phyloP scores from a whole-genome alignment of 1,140 invertebrate species.

The Drosophila ficusphila region DNA sequence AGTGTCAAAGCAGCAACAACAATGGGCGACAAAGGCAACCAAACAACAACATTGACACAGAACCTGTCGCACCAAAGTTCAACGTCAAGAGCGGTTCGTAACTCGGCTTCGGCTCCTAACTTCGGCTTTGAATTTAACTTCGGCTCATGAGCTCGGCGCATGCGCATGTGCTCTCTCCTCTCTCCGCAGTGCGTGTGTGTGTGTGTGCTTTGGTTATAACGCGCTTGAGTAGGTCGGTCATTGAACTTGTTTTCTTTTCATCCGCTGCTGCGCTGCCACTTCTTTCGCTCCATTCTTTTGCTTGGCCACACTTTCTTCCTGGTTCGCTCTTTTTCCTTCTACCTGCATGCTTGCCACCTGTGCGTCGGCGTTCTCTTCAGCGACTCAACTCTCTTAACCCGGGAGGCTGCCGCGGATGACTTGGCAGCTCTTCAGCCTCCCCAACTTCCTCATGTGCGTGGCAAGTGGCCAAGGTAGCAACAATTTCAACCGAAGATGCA shows the following conservation, averaged over 20 bases:
- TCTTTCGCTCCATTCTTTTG: constrained; percentile 57
- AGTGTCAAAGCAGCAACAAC: constrained; percentile 52
- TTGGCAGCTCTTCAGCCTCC: constrained; percentile 51
- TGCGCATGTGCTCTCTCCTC: constrained; percentile 63
- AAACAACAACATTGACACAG: constrained; percentile 61
- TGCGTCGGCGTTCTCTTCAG: constrained; percentile 44
- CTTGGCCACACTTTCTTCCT: constrained; percentile 80
- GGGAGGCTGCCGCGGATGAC: constrained; percentile 51
- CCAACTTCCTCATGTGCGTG: constrained; percentile 32
- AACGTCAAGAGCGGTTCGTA: constrained; percentile 51
- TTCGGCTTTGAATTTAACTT: constrained; percentile 19
- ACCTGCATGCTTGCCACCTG: constrained; percentile 48
- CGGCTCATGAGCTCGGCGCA: constrained; percentile 42
- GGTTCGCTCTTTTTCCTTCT: constrained; percentile 45
- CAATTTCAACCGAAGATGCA: constrained; percentile 63
- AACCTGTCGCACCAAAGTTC: constrained; percentile 77
- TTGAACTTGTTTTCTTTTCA: constrained; percentile 84
- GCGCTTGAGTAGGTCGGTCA: constrained; percentile 85
- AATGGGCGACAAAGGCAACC: constrained; percentile 31
- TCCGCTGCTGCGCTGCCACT: constrained; percentile 50
- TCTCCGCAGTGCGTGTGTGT: constrained; percentile 25
- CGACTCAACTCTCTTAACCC: constrained; percentile 24
- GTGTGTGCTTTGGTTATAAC: constrained; percentile 73
- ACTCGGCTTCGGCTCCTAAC: constrained; percentile 6
- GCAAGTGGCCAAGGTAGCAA: constrained; percentile 47